Conservation (phyloP, 2,888 invertebrate genomes). For the Andrena minutula region DNA sequence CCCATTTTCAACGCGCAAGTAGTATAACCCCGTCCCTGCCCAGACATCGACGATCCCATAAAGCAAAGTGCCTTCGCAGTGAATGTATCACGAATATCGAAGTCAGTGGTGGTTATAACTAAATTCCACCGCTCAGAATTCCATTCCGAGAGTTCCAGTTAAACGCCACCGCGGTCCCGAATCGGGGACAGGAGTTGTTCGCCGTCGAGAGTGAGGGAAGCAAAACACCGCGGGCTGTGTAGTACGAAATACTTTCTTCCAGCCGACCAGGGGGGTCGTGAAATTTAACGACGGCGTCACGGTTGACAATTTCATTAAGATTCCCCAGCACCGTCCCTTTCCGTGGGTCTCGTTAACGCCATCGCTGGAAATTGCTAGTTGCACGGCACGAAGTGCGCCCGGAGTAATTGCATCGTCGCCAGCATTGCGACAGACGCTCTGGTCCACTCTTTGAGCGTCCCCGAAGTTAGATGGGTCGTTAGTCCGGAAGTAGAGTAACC, state of each 20-base stretch:
- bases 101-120: no score
- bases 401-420: slow-evolving; percentile 65
- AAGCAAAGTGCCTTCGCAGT: no score
- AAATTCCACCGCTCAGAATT: no score
- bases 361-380: slow-evolving; percentile 61
- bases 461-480: slow-evolving; percentile 67
- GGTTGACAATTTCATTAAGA: slow-evolving; percentile 60
- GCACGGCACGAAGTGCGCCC: slow-evolving; percentile 44
- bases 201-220: neutral
- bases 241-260: slow-evolving; percentile 4
- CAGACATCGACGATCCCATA: no score
- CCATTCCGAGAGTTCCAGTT: no score
- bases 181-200: neutral
- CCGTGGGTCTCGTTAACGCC: slow-evolving; percentile 50
- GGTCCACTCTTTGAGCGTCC: slow-evolving; percentile 60
- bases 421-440: slow-evolving; percentile 58
- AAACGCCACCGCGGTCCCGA: neutral
- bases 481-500: slow-evolving; percentile 60
- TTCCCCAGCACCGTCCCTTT: slow-evolving; percentile 30
- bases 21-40: no score
- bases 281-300: slow-evolving; percentile 27
- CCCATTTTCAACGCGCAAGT: no score
- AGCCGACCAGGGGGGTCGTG: neutral
- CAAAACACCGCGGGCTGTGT: neutral
- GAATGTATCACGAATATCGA: no score